These are phyloP conservation scores for Gnathonemus longibarbis DNA, from an alignment of 2,113 vertebrate genomes.

Conservation along the genomic window DNA sequence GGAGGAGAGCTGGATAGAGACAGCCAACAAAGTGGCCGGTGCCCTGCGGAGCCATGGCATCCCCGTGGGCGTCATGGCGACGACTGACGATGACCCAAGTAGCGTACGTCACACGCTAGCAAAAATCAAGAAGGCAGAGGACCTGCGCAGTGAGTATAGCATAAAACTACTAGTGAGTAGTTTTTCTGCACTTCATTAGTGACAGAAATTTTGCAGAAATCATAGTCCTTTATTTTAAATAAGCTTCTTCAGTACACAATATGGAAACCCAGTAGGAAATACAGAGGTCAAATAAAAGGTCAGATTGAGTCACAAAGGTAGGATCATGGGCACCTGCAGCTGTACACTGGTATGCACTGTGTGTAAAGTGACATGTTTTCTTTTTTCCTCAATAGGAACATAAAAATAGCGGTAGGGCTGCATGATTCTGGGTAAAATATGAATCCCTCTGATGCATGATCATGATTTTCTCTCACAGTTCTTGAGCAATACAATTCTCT, in stretches of 20 bases:
- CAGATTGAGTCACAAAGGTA: neutral
- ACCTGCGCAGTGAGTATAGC: slow-evolving; percentile 51
- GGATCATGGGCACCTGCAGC: neutral
- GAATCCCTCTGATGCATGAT: neutral
- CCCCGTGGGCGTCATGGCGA: slow-evolving; percentile 51
- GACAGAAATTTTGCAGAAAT: neutral
- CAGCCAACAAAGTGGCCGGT: slow-evolving; percentile 57
- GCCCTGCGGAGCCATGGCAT: slow-evolving; percentile 59
- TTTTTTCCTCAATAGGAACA: neutral
- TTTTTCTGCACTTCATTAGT: neutral
- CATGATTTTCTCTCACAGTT: neutral
- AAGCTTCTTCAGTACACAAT: neutral
- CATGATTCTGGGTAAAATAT: neutral
- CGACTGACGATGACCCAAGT: slow-evolving; percentile 52
- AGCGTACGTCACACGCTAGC: slow-evolving; percentile 53
- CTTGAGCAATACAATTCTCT: neutral
- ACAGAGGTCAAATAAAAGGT: neutral
- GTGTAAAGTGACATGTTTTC: neutral
- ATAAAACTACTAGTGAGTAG: neutral
- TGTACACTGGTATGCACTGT: neutral
- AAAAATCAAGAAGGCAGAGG: slow-evolving; percentile 51
- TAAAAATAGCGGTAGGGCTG: neutral
- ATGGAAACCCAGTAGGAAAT: neutral
- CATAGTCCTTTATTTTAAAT: neutral
- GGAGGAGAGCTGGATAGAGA: slow-evolving; percentile 65